phyloP scores from a whole-genome alignment of 2,888 invertebrate genomes.

The Noctua comes region DNA sequence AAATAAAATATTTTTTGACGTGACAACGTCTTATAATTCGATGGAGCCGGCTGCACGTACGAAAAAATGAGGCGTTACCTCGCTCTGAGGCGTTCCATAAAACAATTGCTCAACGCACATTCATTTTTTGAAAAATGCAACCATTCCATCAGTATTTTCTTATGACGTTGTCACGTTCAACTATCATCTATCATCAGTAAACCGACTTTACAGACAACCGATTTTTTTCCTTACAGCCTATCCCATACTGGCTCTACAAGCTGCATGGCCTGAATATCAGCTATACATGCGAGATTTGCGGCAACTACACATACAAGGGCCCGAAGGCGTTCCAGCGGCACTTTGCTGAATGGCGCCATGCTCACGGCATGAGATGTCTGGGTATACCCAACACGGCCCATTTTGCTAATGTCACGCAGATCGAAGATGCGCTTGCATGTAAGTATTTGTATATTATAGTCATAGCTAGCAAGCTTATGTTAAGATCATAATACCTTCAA shows the following conservation, averaged over 20 bases:
- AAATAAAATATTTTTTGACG: background rate
- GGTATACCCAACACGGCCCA: conserved; percentile 99
- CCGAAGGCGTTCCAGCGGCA: conserved; percentile 99
- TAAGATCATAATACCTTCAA: background rate
- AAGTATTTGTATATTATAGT: conserved; percentile 81
- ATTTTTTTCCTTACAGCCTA: conserved; percentile 81
- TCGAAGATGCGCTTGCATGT: conserved; percentile 98
- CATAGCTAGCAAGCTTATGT: background rate
- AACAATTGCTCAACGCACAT: no score
- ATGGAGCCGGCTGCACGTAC: no score
- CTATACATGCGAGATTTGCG: conserved; percentile 99
- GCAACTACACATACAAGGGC: conserved; percentile 99
- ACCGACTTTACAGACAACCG: no score
- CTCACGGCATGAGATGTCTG: conserved; percentile 99
- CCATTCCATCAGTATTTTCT: no score
- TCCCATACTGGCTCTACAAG: conserved; percentile 99
- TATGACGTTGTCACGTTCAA: no score
- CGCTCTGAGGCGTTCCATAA: no score
- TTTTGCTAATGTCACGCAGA: conserved; percentile 99
- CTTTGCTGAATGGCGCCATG: conserved; percentile 98
- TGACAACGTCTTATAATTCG: no score
- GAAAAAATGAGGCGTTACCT: no score
- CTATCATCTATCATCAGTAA: no score
- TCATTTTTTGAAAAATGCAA: no score
- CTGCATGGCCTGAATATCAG: conserved; percentile 99